Evolutionary conservation across 1,140 invertebrate species (phyloP), one percentile per base, ranked within the genome.

Genomic region (Drosophila kurseongensis): DNA sequence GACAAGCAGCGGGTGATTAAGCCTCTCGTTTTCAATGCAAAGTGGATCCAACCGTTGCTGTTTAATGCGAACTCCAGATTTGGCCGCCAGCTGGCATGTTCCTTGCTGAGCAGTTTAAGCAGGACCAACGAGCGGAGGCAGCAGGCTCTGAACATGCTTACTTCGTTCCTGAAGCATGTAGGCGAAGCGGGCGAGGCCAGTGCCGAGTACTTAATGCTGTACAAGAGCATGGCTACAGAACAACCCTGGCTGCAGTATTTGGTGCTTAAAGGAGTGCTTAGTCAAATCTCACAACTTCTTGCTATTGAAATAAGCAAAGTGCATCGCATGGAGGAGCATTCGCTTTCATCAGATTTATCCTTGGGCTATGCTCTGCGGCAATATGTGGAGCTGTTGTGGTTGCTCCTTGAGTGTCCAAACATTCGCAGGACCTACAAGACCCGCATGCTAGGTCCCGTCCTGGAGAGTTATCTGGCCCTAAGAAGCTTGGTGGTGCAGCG

Each of bases 401-500:
- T 96, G 52, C 97, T 97, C 93, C 93, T 98, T 27, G 97, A 97
- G 78, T 95, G 98, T 93, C 94, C 95, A 68, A 95, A 95, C 75
- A 95, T 98, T 80, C 95, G 98, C 60, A 95, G 97, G 68, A 96
- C 97, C 54, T 98, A 98, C 92, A 99, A 99, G 93, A 96, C 96
- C 4, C 94, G 96, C 55, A 93, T 99, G 56, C 96, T 99, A 96
- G 97, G 42, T 95, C 97, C 68, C 0, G 91, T 92, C 96, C 98
- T 99, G 0, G 98, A 98, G 93, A 98, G 98, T 0, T 99, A 99
- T 93, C 93, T 99, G 44, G 97, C 97, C 0, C 93, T 99, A 50
- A 93, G 98, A 18, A 95, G 98, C 72, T 94, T 99, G 5, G 97
- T 99, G 12, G 97, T 99, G 51, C 98, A 99, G 93, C 94, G 98